Percentiles rank a stretch among this genome's conserved stretches.
Evolutionary conservation across 2,113 vertebrate genomes (phyloP).

Genomic region (Myiopsitta monachus): DNA sequence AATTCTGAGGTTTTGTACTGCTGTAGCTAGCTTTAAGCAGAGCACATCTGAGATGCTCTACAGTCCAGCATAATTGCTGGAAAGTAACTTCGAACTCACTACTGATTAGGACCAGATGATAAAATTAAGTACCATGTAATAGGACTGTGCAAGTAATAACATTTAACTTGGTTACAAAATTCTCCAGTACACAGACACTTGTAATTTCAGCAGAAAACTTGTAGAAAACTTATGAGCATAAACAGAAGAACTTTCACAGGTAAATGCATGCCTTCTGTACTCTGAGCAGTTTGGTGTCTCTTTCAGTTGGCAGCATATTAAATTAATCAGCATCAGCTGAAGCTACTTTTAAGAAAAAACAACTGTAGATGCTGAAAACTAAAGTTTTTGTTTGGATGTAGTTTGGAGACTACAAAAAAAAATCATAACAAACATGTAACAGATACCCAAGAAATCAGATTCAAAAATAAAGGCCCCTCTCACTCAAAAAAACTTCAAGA

Average conservation of each 20-base stretch:
- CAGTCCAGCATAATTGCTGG: background rate
- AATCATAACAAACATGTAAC: fast-evolving
- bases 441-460: background rate
- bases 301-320: background rate
- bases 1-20: background rate
- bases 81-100: background rate
- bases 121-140: background rate
- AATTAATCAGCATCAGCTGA: background rate
- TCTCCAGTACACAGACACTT: background rate
- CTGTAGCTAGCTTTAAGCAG: background rate
- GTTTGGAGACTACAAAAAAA: background rate
- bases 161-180: background rate
- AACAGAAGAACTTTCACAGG: background rate
- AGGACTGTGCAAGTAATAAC: background rate
- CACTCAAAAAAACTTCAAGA: background rate
- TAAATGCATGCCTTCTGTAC: background rate
- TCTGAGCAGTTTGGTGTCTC: background rate
- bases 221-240: background rate
- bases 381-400: background rate
- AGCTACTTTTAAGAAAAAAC: background rate
- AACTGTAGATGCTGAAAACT: background rate
- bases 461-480: background rate
- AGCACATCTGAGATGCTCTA: background rate
- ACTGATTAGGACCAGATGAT: background rate
- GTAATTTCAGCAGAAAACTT: background rate